These are phyloP conservation scores for Eciton burchellii DNA, from an alignment of 1,140 invertebrate species.

Conservation along the genomic window DNA sequence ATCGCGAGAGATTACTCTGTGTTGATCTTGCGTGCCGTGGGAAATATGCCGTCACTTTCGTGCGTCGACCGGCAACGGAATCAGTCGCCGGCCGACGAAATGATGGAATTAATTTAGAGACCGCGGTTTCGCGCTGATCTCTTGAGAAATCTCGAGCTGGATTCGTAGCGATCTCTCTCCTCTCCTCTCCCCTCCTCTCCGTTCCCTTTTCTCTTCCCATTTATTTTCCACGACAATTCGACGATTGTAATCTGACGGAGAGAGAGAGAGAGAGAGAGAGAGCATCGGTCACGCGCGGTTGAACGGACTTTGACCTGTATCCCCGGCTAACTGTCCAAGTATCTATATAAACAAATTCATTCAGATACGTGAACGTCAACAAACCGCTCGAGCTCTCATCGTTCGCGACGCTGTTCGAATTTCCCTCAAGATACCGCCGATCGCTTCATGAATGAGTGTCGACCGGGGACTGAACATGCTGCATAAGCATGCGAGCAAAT, in stretches of 20 bases:
- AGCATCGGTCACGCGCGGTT: neutral
- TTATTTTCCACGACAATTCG: neutral
- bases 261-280: neutral
- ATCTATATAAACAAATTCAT: constrained; percentile 4
- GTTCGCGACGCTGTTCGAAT: neutral
- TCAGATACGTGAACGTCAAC: constrained; percentile 12
- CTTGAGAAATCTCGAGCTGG: neutral
- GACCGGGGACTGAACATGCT: constrained; percentile 74
- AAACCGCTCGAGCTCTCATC: neutral
- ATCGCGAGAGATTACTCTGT: constrained; percentile 20
- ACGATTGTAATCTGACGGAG: neutral
- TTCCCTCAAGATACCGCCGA: neutral
- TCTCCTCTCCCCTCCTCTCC: neutral
- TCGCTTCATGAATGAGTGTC: constrained; percentile 75
- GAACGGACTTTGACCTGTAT: neutral
- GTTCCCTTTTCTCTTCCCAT: neutral
- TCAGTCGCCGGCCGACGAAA: neutral
- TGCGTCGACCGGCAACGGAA: neutral
- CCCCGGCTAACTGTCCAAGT: neutral
- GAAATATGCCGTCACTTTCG: neutral
- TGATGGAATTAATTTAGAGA: neutral
- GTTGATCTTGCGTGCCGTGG: constrained; percentile 14
- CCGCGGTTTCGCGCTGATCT: neutral
- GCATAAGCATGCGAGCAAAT: constrained; percentile 71
- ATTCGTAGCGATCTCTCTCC: neutral